Conservation (phyloP, 2,113 vertebrate genomes). For the Fukomys damarensis region DNA sequence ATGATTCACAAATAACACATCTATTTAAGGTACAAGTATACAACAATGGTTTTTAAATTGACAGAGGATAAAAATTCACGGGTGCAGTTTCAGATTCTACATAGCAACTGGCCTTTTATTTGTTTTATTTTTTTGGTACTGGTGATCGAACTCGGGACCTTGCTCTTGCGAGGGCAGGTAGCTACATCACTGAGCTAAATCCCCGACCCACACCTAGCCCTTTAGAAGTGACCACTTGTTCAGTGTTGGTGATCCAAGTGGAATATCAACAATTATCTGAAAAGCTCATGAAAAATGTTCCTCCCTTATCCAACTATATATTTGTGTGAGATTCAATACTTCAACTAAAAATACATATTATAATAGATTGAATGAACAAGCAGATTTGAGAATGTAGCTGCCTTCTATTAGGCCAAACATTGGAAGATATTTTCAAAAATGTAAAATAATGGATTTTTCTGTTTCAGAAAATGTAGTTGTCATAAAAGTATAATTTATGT, state of each 20-base stretch:
- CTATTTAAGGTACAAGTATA: neutral
- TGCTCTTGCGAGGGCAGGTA: no score
- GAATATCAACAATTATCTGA: neutral
- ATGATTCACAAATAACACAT: neutral
- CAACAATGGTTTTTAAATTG: neutral
- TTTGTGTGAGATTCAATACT: neutral
- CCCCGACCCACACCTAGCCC: neutral
- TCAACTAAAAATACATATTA: neutral
- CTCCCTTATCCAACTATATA: neutral
- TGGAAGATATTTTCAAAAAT: constrained; percentile 5
- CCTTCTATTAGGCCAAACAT: neutral
- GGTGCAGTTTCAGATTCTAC: neutral
- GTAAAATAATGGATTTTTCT: constrained; percentile 8
- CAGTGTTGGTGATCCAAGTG: neutral
- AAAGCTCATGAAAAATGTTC: neutral
- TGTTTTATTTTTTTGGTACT: no score
- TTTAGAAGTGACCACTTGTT: neutral
- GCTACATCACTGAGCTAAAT: no score
- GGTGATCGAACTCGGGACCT: no score
- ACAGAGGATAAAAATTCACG: neutral
- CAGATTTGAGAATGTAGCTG: constrained; percentile 1
- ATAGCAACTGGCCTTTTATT: no score
- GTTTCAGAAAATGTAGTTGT: constrained; percentile 23
- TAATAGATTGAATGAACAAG: neutral
- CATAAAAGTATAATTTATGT: constrained; percentile 19